Percentiles rank a stretch among this genome's conserved stretches.
These are phyloP conservation scores for Drosophila affinis DNA, from an alignment of 2,888 invertebrate genomes.

Conservation along the genomic window DNA sequence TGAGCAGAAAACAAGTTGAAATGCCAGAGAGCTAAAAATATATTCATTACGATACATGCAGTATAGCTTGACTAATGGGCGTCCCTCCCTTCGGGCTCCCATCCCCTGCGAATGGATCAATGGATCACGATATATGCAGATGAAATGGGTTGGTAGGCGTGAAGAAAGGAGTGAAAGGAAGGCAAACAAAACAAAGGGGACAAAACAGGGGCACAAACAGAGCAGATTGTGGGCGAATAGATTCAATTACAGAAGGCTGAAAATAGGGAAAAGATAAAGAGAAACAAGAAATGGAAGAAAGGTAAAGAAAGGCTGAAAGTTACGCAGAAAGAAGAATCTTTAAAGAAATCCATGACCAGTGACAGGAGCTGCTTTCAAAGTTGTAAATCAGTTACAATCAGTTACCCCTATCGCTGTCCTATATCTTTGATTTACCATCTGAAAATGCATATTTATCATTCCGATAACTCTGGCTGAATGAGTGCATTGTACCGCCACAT, in stretches of 20 bases:
- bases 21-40: slow-evolving; percentile 34
- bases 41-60: slow-evolving; percentile 28
- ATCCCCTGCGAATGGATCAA: neutral
- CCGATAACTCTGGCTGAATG: neutral
- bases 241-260: neutral
- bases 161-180: neutral
- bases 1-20: slow-evolving; percentile 41
- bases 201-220: neutral
- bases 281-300: neutral
- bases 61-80: neutral
- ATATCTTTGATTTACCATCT: neutral
- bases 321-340: too few species aligned
- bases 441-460: slow-evolving; percentile 8
- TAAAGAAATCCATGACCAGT: too few species aligned
- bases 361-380: too few species aligned
- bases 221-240: neutral
- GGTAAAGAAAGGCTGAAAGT: neutral
- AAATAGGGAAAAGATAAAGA: neutral
- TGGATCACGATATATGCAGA: neutral
- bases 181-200: neutral
- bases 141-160: neutral
- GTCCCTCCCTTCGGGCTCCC: neutral
- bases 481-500: slow-evolving; percentile 28
- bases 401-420: neutral
- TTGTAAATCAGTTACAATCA: too few species aligned